Conservation (phyloP, 2,113 vertebrate genomes). For the Brienomyrus longianalis region DNA sequence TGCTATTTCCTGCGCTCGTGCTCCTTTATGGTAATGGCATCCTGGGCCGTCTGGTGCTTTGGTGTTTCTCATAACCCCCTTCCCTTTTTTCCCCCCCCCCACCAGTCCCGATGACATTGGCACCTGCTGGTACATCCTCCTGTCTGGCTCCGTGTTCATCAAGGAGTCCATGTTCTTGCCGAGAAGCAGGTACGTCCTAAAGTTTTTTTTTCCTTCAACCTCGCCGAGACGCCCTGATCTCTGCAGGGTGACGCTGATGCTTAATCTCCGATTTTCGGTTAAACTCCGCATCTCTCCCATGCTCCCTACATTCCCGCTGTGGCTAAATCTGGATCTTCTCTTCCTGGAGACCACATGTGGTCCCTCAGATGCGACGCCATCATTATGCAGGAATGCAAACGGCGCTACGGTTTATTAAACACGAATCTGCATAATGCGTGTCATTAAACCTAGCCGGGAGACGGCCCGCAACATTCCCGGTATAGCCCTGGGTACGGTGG, state of each 20-base stretch:
- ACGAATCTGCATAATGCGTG: background rate
- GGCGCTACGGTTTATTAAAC: background rate
- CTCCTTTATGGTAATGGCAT: background rate
- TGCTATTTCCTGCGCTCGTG: background rate
- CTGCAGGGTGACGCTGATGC: background rate
- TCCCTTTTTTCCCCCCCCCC: conserved; percentile 13
- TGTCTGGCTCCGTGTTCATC: conserved; percentile 84
- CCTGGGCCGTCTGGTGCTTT: background rate
- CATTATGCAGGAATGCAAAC: background rate
- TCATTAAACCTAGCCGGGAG: background rate
- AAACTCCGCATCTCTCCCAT: background rate
- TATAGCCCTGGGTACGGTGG: background rate
- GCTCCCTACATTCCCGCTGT: background rate
- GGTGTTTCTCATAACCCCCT: background rate
- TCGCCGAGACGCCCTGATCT: background rate
- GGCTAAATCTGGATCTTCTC: background rate
- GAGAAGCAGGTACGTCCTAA: conserved; percentile 63
- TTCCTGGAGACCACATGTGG: background rate
- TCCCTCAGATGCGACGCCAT: background rate
- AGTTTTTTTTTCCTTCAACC: background rate
- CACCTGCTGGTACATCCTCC: conserved; percentile 82
- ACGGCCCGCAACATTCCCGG: background rate
- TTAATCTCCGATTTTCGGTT: background rate
- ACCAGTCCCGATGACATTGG: conserved; percentile 74
- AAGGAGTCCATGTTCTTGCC: conserved; percentile 88